A percentile compares a stretch with the other conserved stretches of the same genome.
Conservation (phyloP, 2,113 vertebrate species). For the Thymallus thymallus region DNA sequence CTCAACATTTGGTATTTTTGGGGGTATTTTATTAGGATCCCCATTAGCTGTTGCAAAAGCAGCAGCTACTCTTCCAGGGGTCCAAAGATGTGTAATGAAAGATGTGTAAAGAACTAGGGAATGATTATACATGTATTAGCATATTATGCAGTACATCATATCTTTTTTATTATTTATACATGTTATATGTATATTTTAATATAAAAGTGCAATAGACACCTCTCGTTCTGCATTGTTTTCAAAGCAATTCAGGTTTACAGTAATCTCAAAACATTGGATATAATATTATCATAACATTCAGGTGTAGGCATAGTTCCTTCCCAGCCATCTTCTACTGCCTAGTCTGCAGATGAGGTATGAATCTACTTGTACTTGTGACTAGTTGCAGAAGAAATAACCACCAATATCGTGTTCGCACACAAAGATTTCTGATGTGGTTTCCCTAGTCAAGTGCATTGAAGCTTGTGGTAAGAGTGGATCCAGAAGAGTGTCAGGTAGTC, state of each 20-base stretch:
- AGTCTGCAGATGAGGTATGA: slow-evolving; percentile 37
- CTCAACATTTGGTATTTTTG: too few species aligned
- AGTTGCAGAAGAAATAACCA: slow-evolving; percentile 14
- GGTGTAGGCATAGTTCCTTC: slow-evolving; percentile 19
- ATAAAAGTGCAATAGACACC: slow-evolving; percentile 87
- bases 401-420: slow-evolving; percentile 6
- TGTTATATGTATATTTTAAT: slow-evolving; percentile 84
- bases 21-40: too few species aligned
- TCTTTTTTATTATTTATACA: slow-evolving; percentile 65
- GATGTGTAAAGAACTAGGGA: slow-evolving; percentile 45
- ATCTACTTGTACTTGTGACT: slow-evolving; percentile 1
- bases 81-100: background rate
- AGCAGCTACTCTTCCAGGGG: too few species aligned
- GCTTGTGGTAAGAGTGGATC: slow-evolving; percentile 22
- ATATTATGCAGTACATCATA: slow-evolving; percentile 47
- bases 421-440: slow-evolving; percentile 36
- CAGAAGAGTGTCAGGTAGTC: slow-evolving; percentile 46
- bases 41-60: too few species aligned
- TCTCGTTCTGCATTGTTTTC: slow-evolving; percentile 47
- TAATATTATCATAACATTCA: slow-evolving; percentile 48
- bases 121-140: slow-evolving; percentile 34
- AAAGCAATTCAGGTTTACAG: slow-evolving; percentile 66
- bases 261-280: slow-evolving; percentile 11
- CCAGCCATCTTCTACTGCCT: slow-evolving; percentile 18
- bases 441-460: background rate